Conservation (phyloP, 30 jellyfish, hydroid and myxozoan genomes). For the Hydractinia echinata region DNA sequence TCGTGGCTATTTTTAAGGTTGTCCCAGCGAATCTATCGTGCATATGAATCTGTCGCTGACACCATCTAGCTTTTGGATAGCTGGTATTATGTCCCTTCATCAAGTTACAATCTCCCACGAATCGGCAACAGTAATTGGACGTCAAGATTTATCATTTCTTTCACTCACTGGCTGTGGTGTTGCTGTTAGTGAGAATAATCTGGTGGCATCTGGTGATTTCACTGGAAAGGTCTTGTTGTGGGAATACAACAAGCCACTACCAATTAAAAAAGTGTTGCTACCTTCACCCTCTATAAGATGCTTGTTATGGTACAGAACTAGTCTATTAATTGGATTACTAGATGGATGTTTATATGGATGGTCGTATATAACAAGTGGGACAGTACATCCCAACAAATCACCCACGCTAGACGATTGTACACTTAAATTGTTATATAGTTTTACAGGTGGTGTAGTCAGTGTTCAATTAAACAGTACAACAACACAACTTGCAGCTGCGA, state of each 20-base stretch:
- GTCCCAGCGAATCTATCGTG: constrained; percentile 47
- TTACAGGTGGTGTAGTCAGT: constrained; percentile 54
- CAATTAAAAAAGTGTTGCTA: not conserved
- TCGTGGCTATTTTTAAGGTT: not conserved
- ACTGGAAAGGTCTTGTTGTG: constrained; percentile 69
- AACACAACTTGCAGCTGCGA: constrained; percentile 58
- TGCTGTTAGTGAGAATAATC: constrained; percentile 21
- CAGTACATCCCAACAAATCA: not conserved
- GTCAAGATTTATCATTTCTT: constrained; percentile 26
- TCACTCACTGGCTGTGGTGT: constrained; percentile 91
- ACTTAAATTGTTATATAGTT: constrained; percentile 7
- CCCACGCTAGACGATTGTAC: no score
- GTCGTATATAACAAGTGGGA: constrained; percentile 12
- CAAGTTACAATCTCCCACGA: constrained; percentile 20
- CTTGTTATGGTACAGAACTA: constrained; percentile 7
- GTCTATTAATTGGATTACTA: constrained; percentile 52
- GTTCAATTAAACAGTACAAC: not conserved
- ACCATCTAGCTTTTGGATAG: constrained; percentile 48
- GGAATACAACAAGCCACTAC: not conserved
- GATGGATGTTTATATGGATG: constrained; percentile 54
- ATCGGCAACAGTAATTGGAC: not conserved
- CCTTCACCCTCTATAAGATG: constrained; percentile 1
- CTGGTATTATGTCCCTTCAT: constrained; percentile 75
- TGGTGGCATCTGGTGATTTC: constrained; percentile 88
- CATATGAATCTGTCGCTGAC: constrained; percentile 51